Evolutionary conservation across 1,140 invertebrate species (phyloP), one percentile per base, ranked within the genome.

Genomic region (Laodelphax striatellus): DNA sequence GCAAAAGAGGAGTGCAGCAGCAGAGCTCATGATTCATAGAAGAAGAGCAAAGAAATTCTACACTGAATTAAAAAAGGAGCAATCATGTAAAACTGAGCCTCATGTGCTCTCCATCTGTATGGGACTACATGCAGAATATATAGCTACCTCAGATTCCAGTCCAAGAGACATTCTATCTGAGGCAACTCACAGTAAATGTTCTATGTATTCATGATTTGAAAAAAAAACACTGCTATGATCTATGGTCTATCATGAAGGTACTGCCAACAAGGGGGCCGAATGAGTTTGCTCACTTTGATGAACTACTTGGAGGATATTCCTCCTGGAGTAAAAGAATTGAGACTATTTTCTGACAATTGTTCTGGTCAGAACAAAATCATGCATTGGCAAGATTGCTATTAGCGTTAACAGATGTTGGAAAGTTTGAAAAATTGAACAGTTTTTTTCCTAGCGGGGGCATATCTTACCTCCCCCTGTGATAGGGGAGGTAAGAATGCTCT

Each of bases 111-210:
- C 62, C 31, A 57, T 70, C 19, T 52, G 56, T 57, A 67, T 71
- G 60, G 60, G 70, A 72, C 65, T 72, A 65, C 60, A 70, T 71
- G 69, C 66, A 70, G 60, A 72, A 71, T 64, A 46, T 72, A 44
- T 64, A 62, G 13, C 31, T 67, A n/a, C 63, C 66, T 44, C 54
- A 59, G 28, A 65, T 67, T 55, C 63, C 65, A 16, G 57, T 67
- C 44, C 63, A 67, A 43, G 63, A 67, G 46, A 58, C 55, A 21
- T 67, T 67, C 56, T 66, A 70, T 63, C 60, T 61, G 55, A 57
- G 69, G n/a, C 68, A 72, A 54, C 64, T 71, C 22, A 70, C 64
- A 62, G 58, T 71, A 50, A 64, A 65, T 64, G 60, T 57, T 13
- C 69, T 71, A 61, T 57, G 60, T 38, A 65, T 69, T 56, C 64